A percentile compares a stretch with the other conserved stretches of the same genome.
These are phyloP conservation scores for Heteractis magnifica DNA, from an alignment of 92 coral and sea anemone genomes.

Conservation along the genomic window DNA sequence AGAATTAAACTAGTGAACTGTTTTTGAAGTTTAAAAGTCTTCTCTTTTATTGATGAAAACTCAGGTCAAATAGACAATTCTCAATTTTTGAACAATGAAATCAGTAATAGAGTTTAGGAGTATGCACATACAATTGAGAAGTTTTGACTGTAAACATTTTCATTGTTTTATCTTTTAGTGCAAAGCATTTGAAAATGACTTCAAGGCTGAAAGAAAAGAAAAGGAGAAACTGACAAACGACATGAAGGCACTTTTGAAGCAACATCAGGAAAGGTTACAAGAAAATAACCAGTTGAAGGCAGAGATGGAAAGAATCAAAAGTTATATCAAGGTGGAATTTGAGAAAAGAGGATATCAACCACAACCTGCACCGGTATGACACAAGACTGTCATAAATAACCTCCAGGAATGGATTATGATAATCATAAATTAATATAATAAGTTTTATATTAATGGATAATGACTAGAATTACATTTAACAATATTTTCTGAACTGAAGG, in stretches of 20 bases:
- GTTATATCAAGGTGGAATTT: conserved; percentile 9
- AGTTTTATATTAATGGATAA: too few relatives aligned
- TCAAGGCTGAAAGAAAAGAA: conserved; percentile 77
- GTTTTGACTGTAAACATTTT: neutral
- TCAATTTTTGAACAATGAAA: too few relatives aligned
- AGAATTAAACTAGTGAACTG: too few relatives aligned
- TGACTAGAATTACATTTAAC: too few relatives aligned
- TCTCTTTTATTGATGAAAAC: too few relatives aligned
- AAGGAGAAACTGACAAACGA: conserved; percentile 54
- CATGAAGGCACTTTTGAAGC: conserved; percentile 7
- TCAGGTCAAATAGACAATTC: too few relatives aligned
- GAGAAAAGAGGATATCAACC: conserved; percentile 12
- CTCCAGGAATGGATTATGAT: too few relatives aligned
- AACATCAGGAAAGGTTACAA: conserved; percentile 1
- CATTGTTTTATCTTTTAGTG: conserved; percentile 42
- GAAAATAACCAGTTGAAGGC: conserved; percentile 7
- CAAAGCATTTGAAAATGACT: conserved; percentile 78
- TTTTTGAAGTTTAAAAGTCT: too few relatives aligned
- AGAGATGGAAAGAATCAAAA: conserved; percentile 18
- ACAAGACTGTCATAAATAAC: neutral
- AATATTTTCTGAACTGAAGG: too few relatives aligned
- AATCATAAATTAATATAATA: too few relatives aligned
- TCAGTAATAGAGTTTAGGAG: too few relatives aligned
- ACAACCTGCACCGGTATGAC: neutral
- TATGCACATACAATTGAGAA: too few relatives aligned